Evolutionary conservation across 2,888 invertebrate species (phyloP).

Genomic region (Dasysyrphus tricinctus): DNA sequence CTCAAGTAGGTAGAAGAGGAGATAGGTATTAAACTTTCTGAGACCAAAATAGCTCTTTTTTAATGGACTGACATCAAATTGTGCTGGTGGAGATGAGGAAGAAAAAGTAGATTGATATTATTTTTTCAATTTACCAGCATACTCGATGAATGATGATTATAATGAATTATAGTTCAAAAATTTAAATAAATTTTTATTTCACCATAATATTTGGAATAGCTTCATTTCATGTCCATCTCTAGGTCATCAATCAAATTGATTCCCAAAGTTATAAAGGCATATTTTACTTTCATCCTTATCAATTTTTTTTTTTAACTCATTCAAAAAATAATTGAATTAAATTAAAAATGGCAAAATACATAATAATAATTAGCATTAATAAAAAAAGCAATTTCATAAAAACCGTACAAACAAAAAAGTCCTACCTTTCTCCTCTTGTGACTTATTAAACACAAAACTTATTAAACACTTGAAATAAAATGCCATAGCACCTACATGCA

Average conservation of each 20-base stretch:
- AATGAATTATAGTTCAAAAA: no score
- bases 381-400: background rate
- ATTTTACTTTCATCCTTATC: background rate
- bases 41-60: no score
- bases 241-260: slow-evolving; percentile 16
- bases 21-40: no score
- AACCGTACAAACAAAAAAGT: background rate
- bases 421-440: slow-evolving; percentile 9
- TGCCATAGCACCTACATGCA: background rate
- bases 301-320: background rate
- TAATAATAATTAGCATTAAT: slow-evolving; percentile 2
- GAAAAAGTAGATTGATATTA: no score
- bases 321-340: background rate
- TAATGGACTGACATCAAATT: no score
- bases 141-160: no score
- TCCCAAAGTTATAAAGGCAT: background rate
- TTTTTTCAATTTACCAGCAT: no score
- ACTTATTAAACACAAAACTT: slow-evolving; percentile 37
- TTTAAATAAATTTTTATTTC: background rate
- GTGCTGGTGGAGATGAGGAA: no score
- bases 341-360: background rate
- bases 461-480: slow-evolving; percentile 24
- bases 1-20: no score
- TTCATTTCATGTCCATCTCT: background rate
- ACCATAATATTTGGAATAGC: background rate